Conservation (phyloP, 2,888 invertebrate genomes). For the Physocephala rufipes region DNA sequence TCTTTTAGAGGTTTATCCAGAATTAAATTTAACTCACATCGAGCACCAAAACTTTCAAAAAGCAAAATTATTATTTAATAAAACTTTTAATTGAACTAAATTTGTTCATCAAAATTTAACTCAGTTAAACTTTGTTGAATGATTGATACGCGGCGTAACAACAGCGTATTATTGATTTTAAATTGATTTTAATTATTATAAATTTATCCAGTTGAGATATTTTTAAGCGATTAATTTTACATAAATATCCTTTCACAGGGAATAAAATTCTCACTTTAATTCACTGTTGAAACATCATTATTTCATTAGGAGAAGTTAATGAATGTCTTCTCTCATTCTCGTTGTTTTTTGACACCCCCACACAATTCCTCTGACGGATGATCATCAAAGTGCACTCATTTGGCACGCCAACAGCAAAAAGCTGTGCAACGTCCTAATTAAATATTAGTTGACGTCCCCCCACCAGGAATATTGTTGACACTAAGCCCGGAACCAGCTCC, state of each 20-base stretch:
- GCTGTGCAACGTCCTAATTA: slow-evolving; percentile 47
- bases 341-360: slow-evolving; percentile 26
- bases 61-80: too few species aligned
- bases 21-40: too few species aligned
- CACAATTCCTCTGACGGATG: slow-evolving; percentile 1
- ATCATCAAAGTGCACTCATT: slow-evolving; percentile 15
- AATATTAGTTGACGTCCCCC: slow-evolving; percentile 50
- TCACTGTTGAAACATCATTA: not conserved
- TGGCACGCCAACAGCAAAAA: slow-evolving; percentile 43
- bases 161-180: not conserved
- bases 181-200: not conserved
- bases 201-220: slow-evolving; percentile 8
- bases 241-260: too few species aligned
- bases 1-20: too few species aligned
- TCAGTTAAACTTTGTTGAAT: too few species aligned
- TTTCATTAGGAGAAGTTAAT: too few species aligned
- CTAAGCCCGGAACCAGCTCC: slow-evolving; percentile 33
- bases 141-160: too few species aligned
- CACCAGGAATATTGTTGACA: slow-evolving; percentile 34
- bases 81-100: too few species aligned
- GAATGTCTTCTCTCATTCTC: not conserved
- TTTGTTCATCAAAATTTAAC: too few species aligned
- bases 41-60: too few species aligned
- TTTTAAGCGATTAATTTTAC: not conserved
- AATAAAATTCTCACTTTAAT: too few species aligned